Base-by-base conservation (phyloP, 1,140 invertebrate genomes). In the Drosophila santomea region DNA sequence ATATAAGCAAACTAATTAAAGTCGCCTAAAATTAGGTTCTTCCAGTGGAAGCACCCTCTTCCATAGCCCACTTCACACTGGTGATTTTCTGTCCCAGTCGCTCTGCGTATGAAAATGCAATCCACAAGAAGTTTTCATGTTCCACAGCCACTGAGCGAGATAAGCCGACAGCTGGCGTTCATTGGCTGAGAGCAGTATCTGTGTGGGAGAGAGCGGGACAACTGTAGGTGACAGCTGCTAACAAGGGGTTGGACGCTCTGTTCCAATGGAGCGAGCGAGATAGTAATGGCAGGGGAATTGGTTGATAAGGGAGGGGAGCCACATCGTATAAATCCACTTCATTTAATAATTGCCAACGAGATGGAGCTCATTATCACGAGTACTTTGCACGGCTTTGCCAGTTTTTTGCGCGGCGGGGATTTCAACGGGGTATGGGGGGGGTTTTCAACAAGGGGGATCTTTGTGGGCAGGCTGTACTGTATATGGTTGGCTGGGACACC, bases 331-430 rank as follows among this genome's bases (percentile, higher is more conserved):
- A 91, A 91, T 91, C 89, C 89, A 91, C 91, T 91, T 91, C 89
- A 91, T 91, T 91, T 91, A 83, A 91, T 91, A 91, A 91, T 91
- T 91, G 89, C 89, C 89, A 91, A 78, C 80, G 78, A 91, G 89
- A 91, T 91, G 89, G 80, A 91, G 89, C 89, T 91, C 89, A 91
- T 91, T 91, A 91, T 85, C 73, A 84, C 55, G 84, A 89, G 84
- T 89, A 89, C 84, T 89, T 89, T 89, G 84, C 84, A 89, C 84
- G 80, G 84, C 84, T 89, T 89, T 89, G 74, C 50, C 71, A 56
- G 64, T 48, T 58, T 54, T 50, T 57, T 41, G 66, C 52, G 36
- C 32, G 59, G 56, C 23, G 39, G 44, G n/a, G 41, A 10, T 15
- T 25, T 38, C 5, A 12, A 39, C 38, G 2, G 8, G 32, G 56